Conservation (phyloP, 1,140 invertebrate genomes). For the Diploscapter pachys region DNA sequence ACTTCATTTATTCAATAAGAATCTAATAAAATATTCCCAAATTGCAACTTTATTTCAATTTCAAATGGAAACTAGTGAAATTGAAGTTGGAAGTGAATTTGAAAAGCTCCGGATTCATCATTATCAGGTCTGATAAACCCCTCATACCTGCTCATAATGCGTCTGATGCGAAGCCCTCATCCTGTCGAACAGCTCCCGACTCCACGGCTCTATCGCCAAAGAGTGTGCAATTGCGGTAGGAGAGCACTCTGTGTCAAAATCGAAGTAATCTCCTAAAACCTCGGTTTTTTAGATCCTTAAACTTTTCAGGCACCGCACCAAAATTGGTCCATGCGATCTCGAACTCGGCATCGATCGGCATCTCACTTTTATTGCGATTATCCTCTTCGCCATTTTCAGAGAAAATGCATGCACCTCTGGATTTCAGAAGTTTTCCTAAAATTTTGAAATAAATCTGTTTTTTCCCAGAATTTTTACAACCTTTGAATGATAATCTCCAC, state of each 20-base stretch:
- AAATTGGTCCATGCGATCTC: conserved; percentile 48
- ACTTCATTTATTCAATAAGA: not conserved
- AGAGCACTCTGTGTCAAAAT: conserved; percentile 46
- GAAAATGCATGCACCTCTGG: conserved; percentile 6
- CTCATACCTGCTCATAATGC: conserved; percentile 44
- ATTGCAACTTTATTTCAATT: no score
- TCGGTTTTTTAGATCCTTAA: not conserved
- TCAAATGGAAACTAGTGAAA: no score
- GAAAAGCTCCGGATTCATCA: no score
- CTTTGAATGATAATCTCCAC: conserved; percentile 43
- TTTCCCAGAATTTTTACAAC: not conserved
- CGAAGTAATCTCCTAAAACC: conserved; percentile 45
- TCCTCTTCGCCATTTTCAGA: conserved; percentile 33
- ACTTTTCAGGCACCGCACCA: conserved; percentile 18
- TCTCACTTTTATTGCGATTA: conserved; percentile 2
- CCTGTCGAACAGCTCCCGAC: conserved; percentile 40
- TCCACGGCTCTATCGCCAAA: conserved; percentile 49
- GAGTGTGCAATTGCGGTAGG: conserved; percentile 48
- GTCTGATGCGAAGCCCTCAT: conserved; percentile 44
- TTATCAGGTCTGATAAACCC: not conserved
- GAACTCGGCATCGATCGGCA: conserved; percentile 33
- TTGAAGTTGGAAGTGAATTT: no score
- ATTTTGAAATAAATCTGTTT: not conserved
- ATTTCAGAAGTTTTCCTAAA: not conserved
- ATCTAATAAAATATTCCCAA: no score